Percentiles rank a stretch among this genome's conserved stretches.
Evolutionary conservation across 2,113 vertebrate species (phyloP).

Genomic region (Mus pahari): DNA sequence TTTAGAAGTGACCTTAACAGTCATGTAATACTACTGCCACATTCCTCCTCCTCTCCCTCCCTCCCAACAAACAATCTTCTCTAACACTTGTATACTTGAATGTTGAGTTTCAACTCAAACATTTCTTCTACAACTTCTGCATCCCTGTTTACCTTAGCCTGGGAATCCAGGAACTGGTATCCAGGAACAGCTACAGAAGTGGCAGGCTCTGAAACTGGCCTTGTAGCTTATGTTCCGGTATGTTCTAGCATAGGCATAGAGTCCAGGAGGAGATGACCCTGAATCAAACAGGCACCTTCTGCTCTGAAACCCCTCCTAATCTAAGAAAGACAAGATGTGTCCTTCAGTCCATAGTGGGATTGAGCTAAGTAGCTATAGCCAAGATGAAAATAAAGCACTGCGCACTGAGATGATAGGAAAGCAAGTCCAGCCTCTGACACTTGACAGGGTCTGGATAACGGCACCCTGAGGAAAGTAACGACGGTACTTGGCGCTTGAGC

Average conservation of each 20-base stretch:
- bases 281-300: not conserved
- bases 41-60: not conserved
- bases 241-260: not conserved
- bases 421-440: not conserved
- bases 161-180: not conserved
- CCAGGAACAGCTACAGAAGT: not conserved
- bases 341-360: not conserved
- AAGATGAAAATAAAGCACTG: not conserved
- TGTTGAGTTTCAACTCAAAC: not conserved
- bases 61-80: not conserved
- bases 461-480: not conserved
- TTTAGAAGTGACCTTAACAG: not conserved
- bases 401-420: not conserved
- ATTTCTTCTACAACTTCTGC: not conserved
- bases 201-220: not conserved
- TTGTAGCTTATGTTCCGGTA: not conserved
- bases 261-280: not conserved
- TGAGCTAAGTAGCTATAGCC: not conserved
- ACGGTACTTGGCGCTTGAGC: not conserved
- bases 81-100: not conserved
- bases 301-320: not conserved
- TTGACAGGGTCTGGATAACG: constrained; percentile 27
- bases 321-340: not conserved
- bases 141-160: not conserved
- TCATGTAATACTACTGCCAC: not conserved